Conservation (phyloP, 2,888 invertebrate genomes). For the Stenodera caucasica region DNA sequence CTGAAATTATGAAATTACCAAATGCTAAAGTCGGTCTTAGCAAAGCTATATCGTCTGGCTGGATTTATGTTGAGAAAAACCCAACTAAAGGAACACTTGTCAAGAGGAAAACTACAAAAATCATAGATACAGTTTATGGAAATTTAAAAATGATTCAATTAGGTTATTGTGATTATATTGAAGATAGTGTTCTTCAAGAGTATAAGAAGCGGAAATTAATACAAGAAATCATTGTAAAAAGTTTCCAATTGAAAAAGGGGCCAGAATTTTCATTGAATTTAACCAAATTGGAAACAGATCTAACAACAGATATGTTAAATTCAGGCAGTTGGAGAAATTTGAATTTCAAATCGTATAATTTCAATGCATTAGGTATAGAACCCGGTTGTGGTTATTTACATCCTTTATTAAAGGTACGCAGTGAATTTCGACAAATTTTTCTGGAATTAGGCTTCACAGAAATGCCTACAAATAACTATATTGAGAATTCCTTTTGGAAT, state of each 20-base stretch:
- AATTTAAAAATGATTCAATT: conserved; percentile 69
- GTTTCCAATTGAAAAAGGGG: conserved; percentile 80
- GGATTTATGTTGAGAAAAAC: conserved; percentile 87
- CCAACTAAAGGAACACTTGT: conserved; percentile 67
- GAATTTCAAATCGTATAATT: conserved; percentile 95
- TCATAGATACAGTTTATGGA: conserved; percentile 72
- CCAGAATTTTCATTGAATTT: conserved; percentile 78
- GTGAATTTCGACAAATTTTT: conserved; percentile 96
- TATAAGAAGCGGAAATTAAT: conserved; percentile 95
- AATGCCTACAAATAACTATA: conserved; percentile 97
- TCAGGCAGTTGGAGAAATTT: conserved; percentile 86
- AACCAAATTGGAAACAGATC: conserved; percentile 89
- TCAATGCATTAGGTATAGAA: conserved; percentile 84
- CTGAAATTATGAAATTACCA: conserved; percentile 79
- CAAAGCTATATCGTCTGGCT: conserved; percentile 94
- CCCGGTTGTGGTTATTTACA: conserved; percentile 88
- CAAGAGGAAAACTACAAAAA: conserved; percentile 69
- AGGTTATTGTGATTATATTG: conserved; percentile 61
- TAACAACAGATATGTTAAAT: conserved; percentile 90
- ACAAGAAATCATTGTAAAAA: conserved; percentile 81
- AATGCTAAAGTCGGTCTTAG: conserved; percentile 92
- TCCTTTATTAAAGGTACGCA: conserved; percentile 89
- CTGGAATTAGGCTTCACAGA: conserved; percentile 98
- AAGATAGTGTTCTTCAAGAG: conserved; percentile 75
- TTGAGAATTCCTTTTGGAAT: conserved; percentile 99